These are phyloP conservation scores for Branchinecta sandiegonensis DNA, from an alignment of 2,888 invertebrate species.

Conservation along the genomic window DNA sequence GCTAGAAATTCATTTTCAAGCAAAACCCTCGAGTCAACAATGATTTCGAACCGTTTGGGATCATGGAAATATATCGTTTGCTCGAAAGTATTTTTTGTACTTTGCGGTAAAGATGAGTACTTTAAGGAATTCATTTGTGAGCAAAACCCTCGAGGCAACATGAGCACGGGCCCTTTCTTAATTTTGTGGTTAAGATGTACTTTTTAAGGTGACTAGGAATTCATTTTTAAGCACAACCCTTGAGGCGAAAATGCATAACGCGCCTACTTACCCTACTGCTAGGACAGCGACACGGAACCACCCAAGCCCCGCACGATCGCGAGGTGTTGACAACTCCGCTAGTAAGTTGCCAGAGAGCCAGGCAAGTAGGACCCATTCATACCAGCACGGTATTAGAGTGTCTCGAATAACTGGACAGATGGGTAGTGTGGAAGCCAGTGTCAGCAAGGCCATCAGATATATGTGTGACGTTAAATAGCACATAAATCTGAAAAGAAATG, in stretches of 20 bases:
- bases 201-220: too few relatives aligned
- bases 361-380: conserved; percentile 86
- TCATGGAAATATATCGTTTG: too few relatives aligned
- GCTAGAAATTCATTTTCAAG: too few relatives aligned
- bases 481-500: conserved; percentile 57
- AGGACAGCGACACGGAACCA: conserved; percentile 59
- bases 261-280: conserved; percentile 36
- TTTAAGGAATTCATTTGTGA: too few relatives aligned
- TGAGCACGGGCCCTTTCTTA: too few relatives aligned
- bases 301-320: conserved; percentile 90
- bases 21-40: too few relatives aligned
- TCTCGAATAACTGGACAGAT: conserved; percentile 41
- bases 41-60: too few relatives aligned
- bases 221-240: too few relatives aligned
- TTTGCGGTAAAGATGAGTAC: too few relatives aligned
- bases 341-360: conserved; percentile 89
- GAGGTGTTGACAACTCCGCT: conserved; percentile 92
- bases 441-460: conserved; percentile 83
- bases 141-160: too few relatives aligned
- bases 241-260: neutral
- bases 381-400: conserved; percentile 73
- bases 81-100: too few relatives aligned
- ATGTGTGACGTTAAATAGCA: conserved; percentile 97
- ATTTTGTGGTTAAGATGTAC: too few relatives aligned
- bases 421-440: conserved; percentile 76